A percentile compares a stretch with the other conserved stretches of the same genome.
phyloP scores from a whole-genome alignment of 2,888 invertebrate genomes.

The Zhuqinia jingwanae region DNA sequence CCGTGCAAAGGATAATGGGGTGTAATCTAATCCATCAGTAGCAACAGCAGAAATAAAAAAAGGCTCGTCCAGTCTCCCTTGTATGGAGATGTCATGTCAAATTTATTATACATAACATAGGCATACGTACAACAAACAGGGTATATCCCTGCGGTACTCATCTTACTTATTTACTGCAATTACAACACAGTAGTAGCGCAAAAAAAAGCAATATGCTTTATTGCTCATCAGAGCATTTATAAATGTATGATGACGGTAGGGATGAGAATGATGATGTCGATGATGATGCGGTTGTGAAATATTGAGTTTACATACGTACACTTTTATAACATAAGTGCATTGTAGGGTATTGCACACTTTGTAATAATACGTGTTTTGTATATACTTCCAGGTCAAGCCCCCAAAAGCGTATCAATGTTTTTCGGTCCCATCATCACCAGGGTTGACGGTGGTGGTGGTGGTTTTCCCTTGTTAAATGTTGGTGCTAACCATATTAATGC shows the following conservation, averaged over 20 bases:
- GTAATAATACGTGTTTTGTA: no score
- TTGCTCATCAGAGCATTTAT: conserved; percentile 34
- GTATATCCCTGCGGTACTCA: conserved; percentile 9
- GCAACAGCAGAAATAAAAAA: no score
- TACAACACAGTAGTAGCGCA: conserved; percentile 15
- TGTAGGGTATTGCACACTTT: no score
- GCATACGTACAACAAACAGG: background rate
- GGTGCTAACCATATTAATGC: conserved; percentile 38
- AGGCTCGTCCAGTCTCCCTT: background rate
- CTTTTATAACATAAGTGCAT: conserved; percentile 17
- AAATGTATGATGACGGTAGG: background rate
- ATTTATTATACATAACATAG: no score
- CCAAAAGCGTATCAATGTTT: conserved; percentile 35
- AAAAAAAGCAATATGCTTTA: conserved; percentile 44
- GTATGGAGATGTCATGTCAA: conserved; percentile 37
- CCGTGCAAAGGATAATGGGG: conserved; percentile 45
- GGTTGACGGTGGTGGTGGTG: no score
- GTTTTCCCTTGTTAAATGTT: background rate
- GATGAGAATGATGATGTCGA: background rate
- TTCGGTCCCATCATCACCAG: conserved; percentile 20
- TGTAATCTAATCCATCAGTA: conserved; percentile 67
- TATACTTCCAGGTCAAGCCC: conserved; percentile 63
- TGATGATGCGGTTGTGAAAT: conserved; percentile 7
- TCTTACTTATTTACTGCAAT: conserved; percentile 16
- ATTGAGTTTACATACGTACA: background rate